Conservation (phyloP, 2,797 vertebrate species). For the Lycodopsis pacificus region DNA sequence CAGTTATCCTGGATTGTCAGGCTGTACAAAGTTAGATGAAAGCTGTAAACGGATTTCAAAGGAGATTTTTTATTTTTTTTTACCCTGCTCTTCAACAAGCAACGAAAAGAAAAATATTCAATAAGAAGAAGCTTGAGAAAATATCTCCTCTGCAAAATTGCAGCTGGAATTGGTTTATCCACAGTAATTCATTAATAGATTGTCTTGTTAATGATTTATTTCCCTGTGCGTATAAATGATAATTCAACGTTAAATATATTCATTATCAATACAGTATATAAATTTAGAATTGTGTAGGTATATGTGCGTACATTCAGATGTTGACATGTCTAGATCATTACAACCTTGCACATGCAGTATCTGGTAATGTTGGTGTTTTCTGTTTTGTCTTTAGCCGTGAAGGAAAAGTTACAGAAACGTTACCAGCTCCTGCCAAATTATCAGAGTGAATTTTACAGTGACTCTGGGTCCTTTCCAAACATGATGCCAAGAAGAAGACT, state of each 20-base stretch:
- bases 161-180: constrained; percentile 27
- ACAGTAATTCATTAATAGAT: constrained; percentile 22
- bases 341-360: not conserved
- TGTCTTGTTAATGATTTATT: constrained; percentile 20
- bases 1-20: constrained; percentile 5
- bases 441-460: not conserved
- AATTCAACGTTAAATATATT: constrained; percentile 27
- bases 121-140: constrained; percentile 28
- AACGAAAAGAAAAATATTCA: constrained; percentile 11
- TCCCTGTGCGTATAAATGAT: constrained; percentile 7
- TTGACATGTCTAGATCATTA: not conserved
- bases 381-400: constrained; percentile 1
- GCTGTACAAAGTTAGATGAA: constrained; percentile 25
- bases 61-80: constrained; percentile 10
- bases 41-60: constrained; percentile 29
- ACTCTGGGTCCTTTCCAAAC: constrained; percentile 9
- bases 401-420: constrained; percentile 14
- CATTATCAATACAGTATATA: not conserved
- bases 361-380: constrained; percentile 1
- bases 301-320: constrained; percentile 6
- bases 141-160: constrained; percentile 23
- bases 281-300: not conserved
- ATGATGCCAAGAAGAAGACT: constrained; percentile 3
- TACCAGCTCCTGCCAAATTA: not conserved
- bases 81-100: not conserved